Conservation (phyloP, 2,797 vertebrate genomes). For the Emys orbicularis region DNA sequence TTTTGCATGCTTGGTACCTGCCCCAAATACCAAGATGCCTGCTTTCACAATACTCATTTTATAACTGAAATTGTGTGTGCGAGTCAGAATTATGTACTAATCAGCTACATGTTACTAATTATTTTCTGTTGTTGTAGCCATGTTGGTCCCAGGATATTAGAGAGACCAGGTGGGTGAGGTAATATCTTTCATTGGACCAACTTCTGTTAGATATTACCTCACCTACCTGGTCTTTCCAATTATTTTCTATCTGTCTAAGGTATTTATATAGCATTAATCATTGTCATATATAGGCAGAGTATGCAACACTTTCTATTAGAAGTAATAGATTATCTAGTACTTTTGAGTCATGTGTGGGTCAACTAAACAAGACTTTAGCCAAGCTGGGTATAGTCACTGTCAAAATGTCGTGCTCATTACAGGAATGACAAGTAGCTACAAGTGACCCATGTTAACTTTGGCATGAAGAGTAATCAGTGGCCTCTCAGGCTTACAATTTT, state of each 20-base stretch:
- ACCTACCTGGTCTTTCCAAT: background rate
- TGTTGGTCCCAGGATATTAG: background rate
- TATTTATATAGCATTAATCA: background rate
- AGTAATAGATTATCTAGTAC: background rate
- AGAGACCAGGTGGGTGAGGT: background rate
- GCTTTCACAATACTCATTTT: background rate
- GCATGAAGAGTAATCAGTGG: background rate
- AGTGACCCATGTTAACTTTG: background rate
- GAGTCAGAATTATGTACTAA: background rate
- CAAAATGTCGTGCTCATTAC: background rate
- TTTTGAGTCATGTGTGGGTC: background rate
- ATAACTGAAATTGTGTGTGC: background rate
- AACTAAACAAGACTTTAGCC: background rate
- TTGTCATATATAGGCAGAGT: background rate
- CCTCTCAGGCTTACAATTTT: background rate
- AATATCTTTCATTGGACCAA: background rate
- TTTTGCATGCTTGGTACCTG: background rate
- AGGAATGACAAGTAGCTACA: background rate
- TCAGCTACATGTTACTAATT: background rate
- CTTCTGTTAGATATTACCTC: background rate
- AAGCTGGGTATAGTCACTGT: background rate
- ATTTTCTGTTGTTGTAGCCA: background rate
- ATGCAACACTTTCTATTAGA: background rate
- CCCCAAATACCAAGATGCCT: slow-evolving; percentile 33
- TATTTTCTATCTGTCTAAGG: background rate